Evolutionary conservation across 2,113 vertebrate species (phyloP).

Genomic region (Machaerirhynchus nigripectus): DNA sequence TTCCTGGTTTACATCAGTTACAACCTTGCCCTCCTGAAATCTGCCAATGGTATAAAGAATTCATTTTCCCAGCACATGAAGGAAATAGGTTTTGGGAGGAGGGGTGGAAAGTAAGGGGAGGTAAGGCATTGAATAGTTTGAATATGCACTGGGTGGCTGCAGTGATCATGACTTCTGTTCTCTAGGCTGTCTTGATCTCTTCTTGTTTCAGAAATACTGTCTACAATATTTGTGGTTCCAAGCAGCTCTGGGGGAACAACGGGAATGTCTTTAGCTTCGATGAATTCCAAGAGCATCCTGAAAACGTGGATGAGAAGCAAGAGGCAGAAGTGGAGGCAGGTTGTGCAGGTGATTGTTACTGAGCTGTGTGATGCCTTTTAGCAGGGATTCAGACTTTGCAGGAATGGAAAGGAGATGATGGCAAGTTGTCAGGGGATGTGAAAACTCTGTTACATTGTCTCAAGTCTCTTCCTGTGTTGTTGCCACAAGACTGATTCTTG

Average conservation of each 20-base stretch:
- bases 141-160: neutral
- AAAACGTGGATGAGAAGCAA: neutral
- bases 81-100: neutral
- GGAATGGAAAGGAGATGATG: neutral
- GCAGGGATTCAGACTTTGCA: neutral
- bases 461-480: neutral
- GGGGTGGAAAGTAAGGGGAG: neutral
- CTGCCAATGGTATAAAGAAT: neutral
- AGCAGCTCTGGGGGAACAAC: constrained; percentile 68
- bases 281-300: constrained; percentile 40
- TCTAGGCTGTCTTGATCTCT: neutral
- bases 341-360: constrained; percentile 16
- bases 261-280: constrained; percentile 65
- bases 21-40: neutral
- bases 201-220: constrained; percentile 84
- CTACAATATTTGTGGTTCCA: constrained; percentile 77
- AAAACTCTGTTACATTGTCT: neutral
- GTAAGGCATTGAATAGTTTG: neutral
- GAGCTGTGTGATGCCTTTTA: neutral
- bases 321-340: neutral
- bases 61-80: neutral
- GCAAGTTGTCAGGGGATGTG: too few species aligned
- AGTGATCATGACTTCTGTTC: neutral
- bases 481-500: neutral
- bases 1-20: neutral